A percentile compares a stretch with the other conserved stretches of the same genome.
Conservation (phyloP, 2,113 vertebrate species). For the Dicentrarchus labrax region DNA sequence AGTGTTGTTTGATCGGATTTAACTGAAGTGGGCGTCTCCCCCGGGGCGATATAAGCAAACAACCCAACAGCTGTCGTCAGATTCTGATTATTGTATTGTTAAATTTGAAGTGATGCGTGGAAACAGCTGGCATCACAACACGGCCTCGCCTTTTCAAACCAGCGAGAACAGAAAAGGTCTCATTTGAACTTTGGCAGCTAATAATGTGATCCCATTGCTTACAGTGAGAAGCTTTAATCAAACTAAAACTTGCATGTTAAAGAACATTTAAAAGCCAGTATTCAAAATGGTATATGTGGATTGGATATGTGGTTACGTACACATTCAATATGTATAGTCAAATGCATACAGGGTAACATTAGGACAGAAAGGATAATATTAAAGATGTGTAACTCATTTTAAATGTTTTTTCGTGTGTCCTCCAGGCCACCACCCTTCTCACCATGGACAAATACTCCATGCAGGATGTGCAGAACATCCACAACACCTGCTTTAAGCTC, state of each 20-base stretch:
- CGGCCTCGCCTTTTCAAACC: not conserved
- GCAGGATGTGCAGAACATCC: conserved; percentile 94
- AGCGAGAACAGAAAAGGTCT: not conserved
- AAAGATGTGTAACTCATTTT: not conserved
- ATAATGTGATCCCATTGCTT: not conserved
- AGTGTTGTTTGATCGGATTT: not conserved
- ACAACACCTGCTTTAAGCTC: conserved; percentile 98
- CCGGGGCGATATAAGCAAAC: not conserved
- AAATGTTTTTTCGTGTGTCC: not conserved
- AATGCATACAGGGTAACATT: not conserved
- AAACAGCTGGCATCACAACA: not conserved
- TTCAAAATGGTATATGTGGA: not conserved
- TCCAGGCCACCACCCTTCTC: conserved; percentile 96
- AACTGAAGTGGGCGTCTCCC: not conserved
- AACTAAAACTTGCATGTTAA: not conserved
- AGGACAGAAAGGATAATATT: not conserved
- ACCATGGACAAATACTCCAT: conserved; percentile 98
- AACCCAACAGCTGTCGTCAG: not conserved
- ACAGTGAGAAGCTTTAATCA: not conserved
- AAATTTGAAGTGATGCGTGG: not conserved
- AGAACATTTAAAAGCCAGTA: not conserved
- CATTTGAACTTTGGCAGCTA: not conserved
- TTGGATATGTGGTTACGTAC: not conserved
- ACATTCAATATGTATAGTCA: not conserved
- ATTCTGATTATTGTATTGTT: conserved; percentile 21